Base-by-base conservation (phyloP, 64 coral and sea anemone genomes). In the Montipora efflorescens region DNA sequence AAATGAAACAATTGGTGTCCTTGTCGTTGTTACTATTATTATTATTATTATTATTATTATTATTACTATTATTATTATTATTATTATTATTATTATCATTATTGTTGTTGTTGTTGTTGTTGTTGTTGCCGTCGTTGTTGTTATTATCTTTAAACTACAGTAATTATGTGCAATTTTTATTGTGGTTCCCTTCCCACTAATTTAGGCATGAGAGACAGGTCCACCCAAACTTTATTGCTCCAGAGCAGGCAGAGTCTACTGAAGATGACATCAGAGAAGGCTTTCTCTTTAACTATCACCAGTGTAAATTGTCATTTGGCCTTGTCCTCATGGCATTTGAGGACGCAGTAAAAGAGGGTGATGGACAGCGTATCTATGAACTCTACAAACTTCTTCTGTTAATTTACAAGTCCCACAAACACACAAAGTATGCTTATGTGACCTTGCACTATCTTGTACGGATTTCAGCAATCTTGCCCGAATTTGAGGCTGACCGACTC, bases 211-310 rank as follows among this genome's bases (percentile, higher is more conserved):
- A 92, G 46, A 78, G 48, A 25, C 5, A 81, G 48, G 19, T 70
- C 21, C 89, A 91, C 58, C 62, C 90, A 67, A 21, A 81, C 21
- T 80, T 82, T 81, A 18, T 68, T 91, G 46, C 90, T 14, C 66
- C 57, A 87, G 62, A 91, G 77, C 10, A 28, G 25, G 25, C 25
- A 28, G 25, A 12, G 8, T 22, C 48, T 21, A 76, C 79, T 45
- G 20, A 19, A 18, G 3, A 69, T 7, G 70, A 86, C 48, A 11
- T 81, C 7, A 75, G 72, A 13, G 81, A 86, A n/a, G 91, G 88
- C 48, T 71, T 71, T 20, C 5, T 87, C 1, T 93, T 77, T 50
- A 93, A 93, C 72, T 93, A 93, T 44, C 91, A 93, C 82, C 91
- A 88, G 57, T 25, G 57, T 19, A 87, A 88, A 64, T 6, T 88